A percentile compares a stretch with the other conserved stretches of the same genome.
Conservation (phyloP, 2,113 vertebrate genomes). For the Synchiropus splendidus region DNA sequence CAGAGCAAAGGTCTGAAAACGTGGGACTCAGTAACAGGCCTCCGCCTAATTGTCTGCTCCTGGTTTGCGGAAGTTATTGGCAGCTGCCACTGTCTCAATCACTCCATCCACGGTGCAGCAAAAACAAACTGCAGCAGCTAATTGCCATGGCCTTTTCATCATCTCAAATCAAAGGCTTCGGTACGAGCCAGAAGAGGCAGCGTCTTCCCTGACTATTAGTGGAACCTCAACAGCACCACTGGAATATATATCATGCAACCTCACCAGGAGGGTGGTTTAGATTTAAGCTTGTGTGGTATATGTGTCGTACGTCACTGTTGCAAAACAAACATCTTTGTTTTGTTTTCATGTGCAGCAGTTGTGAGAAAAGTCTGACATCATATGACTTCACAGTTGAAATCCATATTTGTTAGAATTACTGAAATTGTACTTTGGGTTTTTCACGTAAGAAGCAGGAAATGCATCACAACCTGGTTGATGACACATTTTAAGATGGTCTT, state of each 20-base stretch:
- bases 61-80: slow-evolving; percentile 75
- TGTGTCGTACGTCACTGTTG: too few relatives aligned
- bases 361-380: too few relatives aligned
- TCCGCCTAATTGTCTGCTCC: slow-evolving; percentile 76
- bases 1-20: slow-evolving; percentile 72
- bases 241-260: too few relatives aligned
- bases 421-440: too few relatives aligned
- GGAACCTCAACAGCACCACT: slow-evolving; percentile 30
- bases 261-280: slow-evolving; percentile 5
- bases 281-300: too few relatives aligned
- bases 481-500: too few relatives aligned
- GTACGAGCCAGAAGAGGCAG: slow-evolving; percentile 61
- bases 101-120: slow-evolving; percentile 66
- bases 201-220: slow-evolving; percentile 71
- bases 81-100: slow-evolving; percentile 77
- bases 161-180: slow-evolving; percentile 77
- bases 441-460: too few relatives aligned
- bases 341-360: too few relatives aligned
- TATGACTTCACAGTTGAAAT: too few relatives aligned
- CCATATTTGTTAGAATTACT: too few relatives aligned
- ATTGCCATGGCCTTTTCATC: slow-evolving; percentile 93
- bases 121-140: slow-evolving; percentile 70
- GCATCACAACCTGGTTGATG: too few relatives aligned
- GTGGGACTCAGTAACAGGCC: slow-evolving; percentile 66
- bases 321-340: too few relatives aligned